phyloP scores from a whole-genome alignment of 2,113 vertebrate species.

The Cacatua alba region DNA sequence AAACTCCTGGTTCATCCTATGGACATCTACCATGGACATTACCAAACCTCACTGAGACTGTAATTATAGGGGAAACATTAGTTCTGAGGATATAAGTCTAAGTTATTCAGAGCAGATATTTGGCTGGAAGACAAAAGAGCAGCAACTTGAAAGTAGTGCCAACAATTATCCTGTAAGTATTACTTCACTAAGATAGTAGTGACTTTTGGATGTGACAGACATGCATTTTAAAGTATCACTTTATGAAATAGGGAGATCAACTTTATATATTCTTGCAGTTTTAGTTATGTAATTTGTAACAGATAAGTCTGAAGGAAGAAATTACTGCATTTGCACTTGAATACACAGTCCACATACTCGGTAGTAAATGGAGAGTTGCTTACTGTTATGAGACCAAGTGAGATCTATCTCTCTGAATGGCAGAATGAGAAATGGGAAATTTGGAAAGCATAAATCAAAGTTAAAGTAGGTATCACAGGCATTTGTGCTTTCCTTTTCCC shows the following conservation, averaged over 20 bases:
- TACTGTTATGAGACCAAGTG: neutral
- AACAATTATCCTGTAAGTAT: neutral
- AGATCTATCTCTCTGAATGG: neutral
- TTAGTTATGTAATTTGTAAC: neutral
- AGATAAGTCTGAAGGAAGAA: neutral
- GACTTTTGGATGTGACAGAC: neutral
- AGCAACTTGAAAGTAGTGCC: neutral
- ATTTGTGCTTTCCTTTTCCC: neutral
- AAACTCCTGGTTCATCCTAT: neutral
- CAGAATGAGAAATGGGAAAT: neutral
- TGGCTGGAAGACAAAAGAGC: neutral
- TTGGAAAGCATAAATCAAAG: neutral
- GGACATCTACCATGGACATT: neutral
- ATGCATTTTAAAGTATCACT: neutral
- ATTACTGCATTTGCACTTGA: neutral
- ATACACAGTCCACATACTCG: neutral
- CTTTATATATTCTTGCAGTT: neutral
- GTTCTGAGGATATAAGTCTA: neutral
- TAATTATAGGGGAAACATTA: neutral
- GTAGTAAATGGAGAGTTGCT: neutral
- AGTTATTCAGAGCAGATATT: neutral
- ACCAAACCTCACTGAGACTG: neutral
- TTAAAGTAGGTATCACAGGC: neutral
- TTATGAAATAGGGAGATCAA: neutral
- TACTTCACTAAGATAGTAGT: neutral